Base-by-base conservation (phyloP, 2,113 vertebrate species). In the Tachycineta bicolor region DNA sequence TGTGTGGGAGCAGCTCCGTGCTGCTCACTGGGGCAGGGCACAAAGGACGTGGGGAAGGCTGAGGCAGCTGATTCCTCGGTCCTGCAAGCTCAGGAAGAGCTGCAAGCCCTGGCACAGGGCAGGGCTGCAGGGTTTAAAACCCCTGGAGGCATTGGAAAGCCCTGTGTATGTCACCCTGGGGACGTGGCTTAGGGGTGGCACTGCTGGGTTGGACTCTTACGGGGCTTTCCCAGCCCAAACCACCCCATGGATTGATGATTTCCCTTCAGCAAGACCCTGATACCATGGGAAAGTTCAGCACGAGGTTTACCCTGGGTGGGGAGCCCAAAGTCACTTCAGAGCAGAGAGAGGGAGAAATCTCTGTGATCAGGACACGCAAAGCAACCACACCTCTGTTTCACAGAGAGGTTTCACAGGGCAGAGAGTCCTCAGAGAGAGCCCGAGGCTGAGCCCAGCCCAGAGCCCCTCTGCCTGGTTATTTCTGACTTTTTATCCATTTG, bases 21-120 rank as follows among this genome's bases (percentile, higher is more conserved):
- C 1, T 3, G 68, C 53, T 46, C 56, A 14, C 28, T 2, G 21
- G 31, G 50, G 7, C 33, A 39, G 41, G 43, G 25, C 17, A 19
- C 20, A 20, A 9, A 59, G 44, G 41, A 14, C 8, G 0, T 6
- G 34, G 64, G 13, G 39, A 13, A 77, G 29, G 41, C 41, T 18
- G 31, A 22, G 25, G 15, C 4, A 16, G 20, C 0, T 0, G 0
- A 6, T 46, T 19, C 31, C 14, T 41, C 49, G 3, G 21, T 2
- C 37, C n/a, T 52, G 12, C 19, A 34, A 31, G 37, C 10, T 16
- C 44, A 3, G 28, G 6, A 29, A 6, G 26, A 15, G 47, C 71
- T 75, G 58, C 33, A 37, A 28, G 16, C 13, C 46, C 68, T 21
- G 68, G 33, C 47, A 26, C 44, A 43, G 83, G 31, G 29, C 20